Conservation (phyloP, 2,113 vertebrate species). For the Pachypanchax playfairii region DNA sequence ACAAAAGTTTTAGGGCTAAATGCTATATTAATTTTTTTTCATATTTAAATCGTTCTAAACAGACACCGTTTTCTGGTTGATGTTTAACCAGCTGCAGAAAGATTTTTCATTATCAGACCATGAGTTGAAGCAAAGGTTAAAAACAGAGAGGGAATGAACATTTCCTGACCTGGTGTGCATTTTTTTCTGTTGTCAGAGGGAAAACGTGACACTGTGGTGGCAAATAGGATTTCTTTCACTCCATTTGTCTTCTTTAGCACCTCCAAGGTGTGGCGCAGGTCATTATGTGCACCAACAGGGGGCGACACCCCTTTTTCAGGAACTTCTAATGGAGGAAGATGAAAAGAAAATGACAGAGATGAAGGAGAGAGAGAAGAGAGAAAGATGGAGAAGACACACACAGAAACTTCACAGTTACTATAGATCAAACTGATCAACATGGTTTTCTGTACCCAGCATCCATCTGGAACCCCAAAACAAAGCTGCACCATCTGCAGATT, state of each 20-base stretch:
- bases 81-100: too few relatives aligned
- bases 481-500: conserved; percentile 20
- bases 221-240: conserved; percentile 79
- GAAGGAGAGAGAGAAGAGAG: not conserved
- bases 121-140: not conserved
- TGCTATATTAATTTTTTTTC: too few relatives aligned
- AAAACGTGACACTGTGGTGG: conserved; percentile 75
- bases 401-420: not conserved
- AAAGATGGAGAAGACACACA: not conserved
- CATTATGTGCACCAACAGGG: conserved; percentile 82
- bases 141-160: conserved; percentile 14
- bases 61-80: too few relatives aligned
- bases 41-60: too few relatives aligned
- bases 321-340: conserved; percentile 76
- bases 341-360: conserved; percentile 15
- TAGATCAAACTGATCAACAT: conserved; percentile 15
- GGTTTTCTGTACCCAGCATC: not conserved
- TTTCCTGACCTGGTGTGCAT: conserved; percentile 74
- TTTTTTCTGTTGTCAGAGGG: conserved; percentile 32
- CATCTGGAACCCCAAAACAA: conserved; percentile 27
- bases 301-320: conserved; percentile 77
- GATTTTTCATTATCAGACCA: too few relatives aligned
- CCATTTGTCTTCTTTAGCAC: conserved; percentile 71
- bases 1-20: too few relatives aligned
- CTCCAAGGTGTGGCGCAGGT: conserved; percentile 74